Evolutionary conservation across 2,888 invertebrate species (phyloP), one percentile per base, ranked within the genome.

Genomic region (Noctua fimbriata): DNA sequence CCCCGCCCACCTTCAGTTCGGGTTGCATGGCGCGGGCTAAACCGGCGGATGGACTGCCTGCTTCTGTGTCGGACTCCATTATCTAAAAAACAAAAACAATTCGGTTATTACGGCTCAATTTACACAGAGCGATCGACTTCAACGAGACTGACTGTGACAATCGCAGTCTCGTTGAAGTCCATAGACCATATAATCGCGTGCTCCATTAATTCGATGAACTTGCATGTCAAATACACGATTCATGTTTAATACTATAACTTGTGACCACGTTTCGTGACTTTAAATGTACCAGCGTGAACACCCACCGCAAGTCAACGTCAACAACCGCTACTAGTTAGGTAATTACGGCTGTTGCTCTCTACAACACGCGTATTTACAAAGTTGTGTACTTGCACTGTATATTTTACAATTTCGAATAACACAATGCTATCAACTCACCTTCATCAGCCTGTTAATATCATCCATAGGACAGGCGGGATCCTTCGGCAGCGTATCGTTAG

Each of bases 401-500:
- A 14, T 3, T 24, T 10, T 3, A 9, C 10, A 55, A 24, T 21
- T 78, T 16, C 52, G 28, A 76, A 32, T 71, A 55, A 10, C 6
- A 2, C n/a, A n/a, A n/a, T 21, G 14, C 28, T 16, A 2, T 41
- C 16, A 44, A 18, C 67, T 9, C 0, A 77, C 98, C 96, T 97
- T 97, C 94, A 97, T 97, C 60, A 98, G 94, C 87, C 97, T 95
- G 73, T 97, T 97, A 49, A 99, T 98, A 90, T 98, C 98, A 74
- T 97, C 97, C 89, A 97, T 98, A 0, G 99, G 98, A 89, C 99
- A 99, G 69, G 97, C 97, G 0, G 95, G 94, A 89, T 97, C 98
- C 72, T 98, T 98, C 0, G 98, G 98, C 88, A 99, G 93, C 14
- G 98, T 98, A 88, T 98, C 99, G 92, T 99, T 99, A 32, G 98